phyloP scores from a whole-genome alignment of 2,797 vertebrate genomes.

The Carapus acus region DNA sequence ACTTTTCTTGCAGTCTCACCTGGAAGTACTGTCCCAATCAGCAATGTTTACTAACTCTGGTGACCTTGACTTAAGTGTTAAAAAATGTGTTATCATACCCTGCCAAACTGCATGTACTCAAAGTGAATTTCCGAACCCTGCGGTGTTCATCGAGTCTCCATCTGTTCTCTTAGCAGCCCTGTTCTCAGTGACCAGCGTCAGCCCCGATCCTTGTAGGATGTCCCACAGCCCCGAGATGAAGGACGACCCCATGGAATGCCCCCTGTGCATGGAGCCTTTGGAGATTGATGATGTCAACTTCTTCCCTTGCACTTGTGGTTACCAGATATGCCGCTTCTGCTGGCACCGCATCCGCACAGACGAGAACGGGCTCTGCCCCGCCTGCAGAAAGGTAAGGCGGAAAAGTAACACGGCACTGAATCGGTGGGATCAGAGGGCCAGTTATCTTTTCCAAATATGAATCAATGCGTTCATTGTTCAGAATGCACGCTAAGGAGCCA shows the following conservation, averaged over 20 bases:
- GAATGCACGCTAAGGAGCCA: too few relatives aligned
- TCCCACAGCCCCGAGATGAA: constrained; percentile 98
- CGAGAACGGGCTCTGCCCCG: constrained; percentile 98
- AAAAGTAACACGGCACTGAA: not conserved
- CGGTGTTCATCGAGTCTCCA: not conserved
- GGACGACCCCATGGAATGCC: constrained; percentile 99
- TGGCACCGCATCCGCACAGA: constrained; percentile 99
- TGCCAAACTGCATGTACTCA: not conserved
- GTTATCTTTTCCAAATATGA: not conserved
- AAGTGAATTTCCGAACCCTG: not conserved
- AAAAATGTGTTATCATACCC: too few relatives aligned
- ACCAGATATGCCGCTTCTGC: constrained; percentile 99
- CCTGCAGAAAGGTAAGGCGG: constrained; percentile 93
- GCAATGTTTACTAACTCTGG: too few relatives aligned
- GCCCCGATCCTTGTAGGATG: constrained; percentile 75
- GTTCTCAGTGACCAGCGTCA: constrained; percentile 58
- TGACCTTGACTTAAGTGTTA: too few relatives aligned
- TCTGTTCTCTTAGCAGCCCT: constrained; percentile 40
- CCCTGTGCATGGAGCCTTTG: constrained; percentile 98
- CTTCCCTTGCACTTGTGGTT: constrained; percentile 99
- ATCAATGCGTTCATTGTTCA: not conserved
- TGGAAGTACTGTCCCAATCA: too few relatives aligned
- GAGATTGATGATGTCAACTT: constrained; percentile 99
- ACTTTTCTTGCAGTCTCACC: too few relatives aligned
- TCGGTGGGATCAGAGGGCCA: not conserved